A percentile compares a stretch with the other conserved stretches of the same genome.
These are phyloP conservation scores for Ditula angustiorana DNA, from an alignment of 2,888 invertebrate species.

Conservation along the genomic window DNA sequence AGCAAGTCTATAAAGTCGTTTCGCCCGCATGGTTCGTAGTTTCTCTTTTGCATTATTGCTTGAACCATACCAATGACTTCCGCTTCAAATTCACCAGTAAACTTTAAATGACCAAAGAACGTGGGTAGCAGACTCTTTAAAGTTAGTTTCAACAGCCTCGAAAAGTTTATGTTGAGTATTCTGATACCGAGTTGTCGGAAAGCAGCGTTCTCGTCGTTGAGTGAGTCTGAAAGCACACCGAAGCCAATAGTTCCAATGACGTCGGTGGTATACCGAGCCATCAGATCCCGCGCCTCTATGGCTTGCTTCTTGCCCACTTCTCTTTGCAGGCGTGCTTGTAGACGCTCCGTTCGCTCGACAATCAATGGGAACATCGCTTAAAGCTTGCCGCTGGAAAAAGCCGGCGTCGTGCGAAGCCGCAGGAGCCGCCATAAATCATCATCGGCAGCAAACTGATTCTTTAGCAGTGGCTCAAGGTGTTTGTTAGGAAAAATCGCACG, in stretches of 20 bases:
- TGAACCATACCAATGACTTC: constrained; percentile 53
- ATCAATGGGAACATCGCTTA: too few relatives aligned
- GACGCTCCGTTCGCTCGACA: too few relatives aligned
- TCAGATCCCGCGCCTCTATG: constrained; percentile 57
- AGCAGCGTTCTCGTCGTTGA: constrained; percentile 37
- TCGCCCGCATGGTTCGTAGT: constrained; percentile 59
- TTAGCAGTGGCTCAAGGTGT: too few relatives aligned
- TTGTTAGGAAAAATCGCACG: too few relatives aligned
- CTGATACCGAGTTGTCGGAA: constrained; percentile 32
- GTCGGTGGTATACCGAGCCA: constrained; percentile 45
- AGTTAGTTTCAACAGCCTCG: not conserved
- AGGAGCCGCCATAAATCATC: too few relatives aligned
- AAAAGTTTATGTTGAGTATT: constrained; percentile 47
- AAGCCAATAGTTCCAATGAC: constrained; percentile 45
- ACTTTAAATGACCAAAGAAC: not conserved
- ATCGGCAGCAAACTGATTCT: too few relatives aligned
- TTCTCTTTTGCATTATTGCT: constrained; percentile 54
- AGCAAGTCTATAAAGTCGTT: constrained; percentile 64
- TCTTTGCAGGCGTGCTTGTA: too few relatives aligned
- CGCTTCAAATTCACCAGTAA: constrained; percentile 53
- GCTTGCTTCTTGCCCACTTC: too few relatives aligned
- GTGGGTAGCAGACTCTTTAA: not conserved
- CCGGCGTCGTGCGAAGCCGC: too few relatives aligned
- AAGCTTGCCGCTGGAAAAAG: too few relatives aligned
- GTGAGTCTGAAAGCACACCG: constrained; percentile 41